Evolutionary conservation across 2,888 invertebrate species (phyloP).

Genomic region (Chromoteleia sp.): DNA sequence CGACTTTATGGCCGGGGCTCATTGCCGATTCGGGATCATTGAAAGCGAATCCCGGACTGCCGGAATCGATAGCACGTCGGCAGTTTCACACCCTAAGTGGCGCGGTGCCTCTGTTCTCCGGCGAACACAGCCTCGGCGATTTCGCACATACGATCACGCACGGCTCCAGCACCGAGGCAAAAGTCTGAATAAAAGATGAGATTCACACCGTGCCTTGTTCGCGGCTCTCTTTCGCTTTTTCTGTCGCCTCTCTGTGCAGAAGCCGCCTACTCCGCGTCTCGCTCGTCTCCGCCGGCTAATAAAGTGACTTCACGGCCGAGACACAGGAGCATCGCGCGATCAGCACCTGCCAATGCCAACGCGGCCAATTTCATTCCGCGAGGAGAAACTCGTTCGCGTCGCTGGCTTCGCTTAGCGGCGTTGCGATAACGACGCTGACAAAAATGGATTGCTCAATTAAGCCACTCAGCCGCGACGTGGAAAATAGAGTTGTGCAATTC

Average conservation of each 20-base stretch:
- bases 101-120: slow-evolving; percentile 78
- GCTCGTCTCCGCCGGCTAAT: slow-evolving; percentile 72
- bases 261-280: slow-evolving; percentile 60
- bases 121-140: slow-evolving; percentile 71
- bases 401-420: slow-evolving; percentile 18
- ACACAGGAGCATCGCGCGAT: slow-evolving; percentile 69
- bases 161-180: slow-evolving; percentile 56
- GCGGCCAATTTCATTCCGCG: slow-evolving; percentile 40
- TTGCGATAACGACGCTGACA: slow-evolving; percentile 52
- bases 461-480: slow-evolving; percentile 3
- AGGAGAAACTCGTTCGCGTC: slow-evolving; percentile 54
- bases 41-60: slow-evolving; percentile 73
- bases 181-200: slow-evolving; percentile 81
- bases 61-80: slow-evolving; percentile 79
- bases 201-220: slow-evolving; percentile 82
- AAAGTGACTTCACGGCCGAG: slow-evolving; percentile 75
- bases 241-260: slow-evolving; percentile 72
- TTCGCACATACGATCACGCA: slow-evolving; percentile 74
- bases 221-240: slow-evolving; percentile 78
- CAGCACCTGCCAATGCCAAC: slow-evolving; percentile 42
- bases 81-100: slow-evolving; percentile 82
- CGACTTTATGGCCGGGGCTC: slow-evolving; percentile 75
- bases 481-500: slow-evolving; percentile 40
- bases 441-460: slow-evolving; percentile 60
- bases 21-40: slow-evolving; percentile 68